Percentiles rank a stretch among this genome's conserved stretches.
Conservation (phyloP, 1,140 invertebrate genomes). For the Eciton burchellii region DNA sequence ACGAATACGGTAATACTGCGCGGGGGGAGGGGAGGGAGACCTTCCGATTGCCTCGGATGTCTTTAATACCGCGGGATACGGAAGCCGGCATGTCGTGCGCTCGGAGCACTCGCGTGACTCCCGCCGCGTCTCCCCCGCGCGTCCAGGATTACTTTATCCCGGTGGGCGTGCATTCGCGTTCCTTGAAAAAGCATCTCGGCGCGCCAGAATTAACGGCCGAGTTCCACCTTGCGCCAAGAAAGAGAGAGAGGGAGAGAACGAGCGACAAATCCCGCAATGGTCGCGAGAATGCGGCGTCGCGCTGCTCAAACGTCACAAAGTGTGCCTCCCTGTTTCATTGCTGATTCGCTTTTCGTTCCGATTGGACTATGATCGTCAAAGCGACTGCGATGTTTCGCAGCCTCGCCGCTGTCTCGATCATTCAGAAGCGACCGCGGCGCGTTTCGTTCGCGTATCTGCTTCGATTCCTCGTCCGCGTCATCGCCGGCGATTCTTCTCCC, state of each 20-base stretch:
- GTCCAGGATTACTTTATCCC: conserved; percentile 55
- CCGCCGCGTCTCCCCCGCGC: conserved; percentile 16
- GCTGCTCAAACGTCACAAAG: too few relatives aligned
- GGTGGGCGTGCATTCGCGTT: conserved; percentile 46
- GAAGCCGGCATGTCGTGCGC: too few relatives aligned
- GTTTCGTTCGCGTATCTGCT: too few relatives aligned
- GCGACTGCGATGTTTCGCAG: too few relatives aligned
- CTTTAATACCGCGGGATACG: conserved; percentile 58
- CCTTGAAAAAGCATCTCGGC: conserved; percentile 54
- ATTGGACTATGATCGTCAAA: too few relatives aligned
- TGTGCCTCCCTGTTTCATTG: too few relatives aligned
- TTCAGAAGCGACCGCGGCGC: too few relatives aligned
- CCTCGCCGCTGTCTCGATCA: too few relatives aligned
- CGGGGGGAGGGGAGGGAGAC: conserved; percentile 22
- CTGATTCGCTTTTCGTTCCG: too few relatives aligned
- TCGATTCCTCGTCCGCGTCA: too few relatives aligned
- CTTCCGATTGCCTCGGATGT: conserved; percentile 50
- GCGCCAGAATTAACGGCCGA: conserved; percentile 49
- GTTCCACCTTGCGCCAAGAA: conserved; percentile 5
- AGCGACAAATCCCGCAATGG: background rate
- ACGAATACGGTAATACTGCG: conserved; percentile 52
- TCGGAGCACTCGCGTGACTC: conserved; percentile 35
- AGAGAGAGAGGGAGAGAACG: conserved; percentile 3
- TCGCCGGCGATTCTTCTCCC: too few relatives aligned
- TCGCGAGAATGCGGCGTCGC: conserved; percentile 6